Evolutionary conservation across 2,113 vertebrate species (phyloP), one percentile per base, ranked within the genome.

Genomic region (Monarcha castaneiventris): DNA sequence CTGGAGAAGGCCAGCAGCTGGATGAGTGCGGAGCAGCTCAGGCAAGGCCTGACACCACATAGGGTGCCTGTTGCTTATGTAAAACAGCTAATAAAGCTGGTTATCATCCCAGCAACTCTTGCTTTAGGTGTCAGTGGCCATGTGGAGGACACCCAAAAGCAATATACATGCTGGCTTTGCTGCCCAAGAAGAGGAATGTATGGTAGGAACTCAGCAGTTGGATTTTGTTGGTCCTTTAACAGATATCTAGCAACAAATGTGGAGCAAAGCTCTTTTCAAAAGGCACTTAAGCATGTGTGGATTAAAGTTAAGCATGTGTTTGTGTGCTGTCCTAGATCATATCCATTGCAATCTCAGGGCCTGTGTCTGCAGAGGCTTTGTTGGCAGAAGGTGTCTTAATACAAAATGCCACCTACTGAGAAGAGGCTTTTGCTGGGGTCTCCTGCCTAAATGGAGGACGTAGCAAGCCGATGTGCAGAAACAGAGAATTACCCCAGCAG

Each of bases 221-320:
- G 46, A 59, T 69, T 92, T 71, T 41, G 25, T 66, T 71, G 33
- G 56, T 80, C 43, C 25, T 89, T 84, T 86, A 84, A 77, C 52
- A 94, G 64, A 56, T 33, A 55, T 72, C 74, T 61, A 92, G 30
- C 59, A 86, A 61, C n/a, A 84, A 89, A 78, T 2, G 1, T 35
- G n/a, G 43, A 88, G 35, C n/a, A 92, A 85, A 87, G 61, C 63
- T 91, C 30, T 59, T 63, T 71, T 88, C 93, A 90, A 94, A 96
- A 72, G 79, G 30, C 48, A 72, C 48, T 94, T 92, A 92, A 86
- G 75, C 48, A 81, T 8, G 1, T 72, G 33, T 71, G 74, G 86
- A 94, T 96, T 96, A 94, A 96, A 90, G 51, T 74, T 88, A 95
- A 95, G 79, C 43, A 35, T 52, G 7, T 84, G 55, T 96, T 95